Evolutionary conservation across 1,140 invertebrate genomes (phyloP).

Genomic region (Pseudomyrmex flavicornis): DNA sequence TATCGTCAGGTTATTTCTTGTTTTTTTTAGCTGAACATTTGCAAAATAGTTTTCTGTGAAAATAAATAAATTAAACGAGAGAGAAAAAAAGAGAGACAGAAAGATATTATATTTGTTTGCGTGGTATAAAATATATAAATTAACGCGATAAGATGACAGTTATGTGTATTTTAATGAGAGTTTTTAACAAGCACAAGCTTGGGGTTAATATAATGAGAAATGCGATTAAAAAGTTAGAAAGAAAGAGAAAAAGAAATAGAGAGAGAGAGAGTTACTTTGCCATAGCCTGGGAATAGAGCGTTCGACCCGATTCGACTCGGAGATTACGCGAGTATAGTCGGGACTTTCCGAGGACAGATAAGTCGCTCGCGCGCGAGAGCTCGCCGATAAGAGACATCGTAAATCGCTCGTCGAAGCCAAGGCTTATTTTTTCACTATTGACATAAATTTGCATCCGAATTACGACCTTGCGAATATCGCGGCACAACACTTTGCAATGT

Average conservation of each 20-base stretch:
- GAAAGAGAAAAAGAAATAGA: no score
- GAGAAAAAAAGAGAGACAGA: no score
- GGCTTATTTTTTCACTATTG: conserved; percentile 41
- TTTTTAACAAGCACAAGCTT: background rate
- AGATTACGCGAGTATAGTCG: conserved; percentile 12
- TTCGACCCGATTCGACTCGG: conserved; percentile 4
- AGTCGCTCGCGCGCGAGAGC: conserved; percentile 4
- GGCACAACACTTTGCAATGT: background rate
- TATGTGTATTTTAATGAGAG: background rate
- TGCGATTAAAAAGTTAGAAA: background rate
- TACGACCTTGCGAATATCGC: conserved; percentile 24
- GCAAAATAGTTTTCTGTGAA: background rate
- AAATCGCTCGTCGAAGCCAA: conserved; percentile 2
- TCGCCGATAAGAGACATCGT: conserved; percentile 37
- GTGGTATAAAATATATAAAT: background rate
- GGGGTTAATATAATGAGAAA: background rate
- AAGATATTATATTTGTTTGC: no score
- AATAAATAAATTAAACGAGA: no score
- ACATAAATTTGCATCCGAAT: conserved; percentile 50
- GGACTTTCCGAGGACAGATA: conserved; percentile 21
- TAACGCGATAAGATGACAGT: background rate
- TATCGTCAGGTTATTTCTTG: no score
- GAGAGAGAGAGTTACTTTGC: background rate
- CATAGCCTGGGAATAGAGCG: background rate
- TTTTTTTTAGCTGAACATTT: background rate